These are phyloP conservation scores for Leptinotarsa tumamoca DNA, from an alignment of 2,888 invertebrate species.

Conservation along the genomic window DNA sequence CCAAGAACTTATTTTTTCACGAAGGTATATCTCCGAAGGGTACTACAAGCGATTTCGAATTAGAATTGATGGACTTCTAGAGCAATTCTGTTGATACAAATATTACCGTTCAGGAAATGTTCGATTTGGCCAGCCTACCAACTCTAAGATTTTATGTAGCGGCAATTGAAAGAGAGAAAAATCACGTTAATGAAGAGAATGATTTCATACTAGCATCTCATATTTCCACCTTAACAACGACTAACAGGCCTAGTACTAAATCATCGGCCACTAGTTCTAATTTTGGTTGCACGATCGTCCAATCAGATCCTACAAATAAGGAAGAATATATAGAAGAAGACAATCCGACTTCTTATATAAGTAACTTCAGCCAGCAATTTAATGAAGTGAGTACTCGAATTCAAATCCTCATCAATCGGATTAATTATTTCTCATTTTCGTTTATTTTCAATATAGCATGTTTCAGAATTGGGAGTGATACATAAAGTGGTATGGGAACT, in stretches of 20 bases:
- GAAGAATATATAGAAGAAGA: neutral
- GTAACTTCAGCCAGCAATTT: neutral
- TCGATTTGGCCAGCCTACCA: conserved; percentile 20
- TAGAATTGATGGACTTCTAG: conserved; percentile 27
- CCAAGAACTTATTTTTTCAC: conserved; percentile 27
- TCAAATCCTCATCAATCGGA: neutral
- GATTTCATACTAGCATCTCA: conserved; percentile 17
- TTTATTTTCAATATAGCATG: neutral
- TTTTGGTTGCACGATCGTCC: neutral
- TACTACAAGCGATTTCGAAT: conserved; percentile 3
- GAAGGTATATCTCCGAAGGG: conserved; percentile 20
- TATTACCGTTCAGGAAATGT: conserved; percentile 28
- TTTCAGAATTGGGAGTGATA: neutral
- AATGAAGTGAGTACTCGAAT: neutral
- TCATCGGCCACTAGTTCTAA: neutral
- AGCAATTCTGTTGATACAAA: conserved; percentile 17
- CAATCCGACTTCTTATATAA: neutral
- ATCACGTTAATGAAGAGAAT: neutral
- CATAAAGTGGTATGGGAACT: neutral
- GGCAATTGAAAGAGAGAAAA: neutral
- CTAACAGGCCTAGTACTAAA: neutral
- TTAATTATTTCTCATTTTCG: neutral
- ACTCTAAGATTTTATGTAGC: conserved; percentile 29
- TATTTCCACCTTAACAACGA: neutral
- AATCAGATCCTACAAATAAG: neutral